Evolutionary conservation across 1,140 invertebrate species (phyloP).

Genomic region (Calosoma granatense): DNA sequence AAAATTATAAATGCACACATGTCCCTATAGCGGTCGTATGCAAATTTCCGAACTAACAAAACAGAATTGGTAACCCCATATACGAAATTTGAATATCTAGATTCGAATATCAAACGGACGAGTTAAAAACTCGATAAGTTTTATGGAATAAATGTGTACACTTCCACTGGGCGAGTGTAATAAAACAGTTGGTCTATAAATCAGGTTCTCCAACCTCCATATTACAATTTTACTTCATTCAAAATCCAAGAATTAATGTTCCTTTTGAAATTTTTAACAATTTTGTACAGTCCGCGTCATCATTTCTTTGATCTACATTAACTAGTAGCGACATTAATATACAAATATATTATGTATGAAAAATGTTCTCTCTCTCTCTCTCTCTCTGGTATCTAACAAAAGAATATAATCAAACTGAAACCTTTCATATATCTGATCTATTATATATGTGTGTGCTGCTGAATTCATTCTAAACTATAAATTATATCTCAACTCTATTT

Average conservation of each 20-base stretch:
- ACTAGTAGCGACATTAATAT: too few species aligned
- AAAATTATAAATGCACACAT: slow-evolving; percentile 6
- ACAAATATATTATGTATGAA: too few species aligned
- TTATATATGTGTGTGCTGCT: too few species aligned
- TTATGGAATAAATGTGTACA: neutral
- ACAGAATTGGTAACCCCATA: neutral
- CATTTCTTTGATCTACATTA: too few species aligned
- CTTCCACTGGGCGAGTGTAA: neutral
- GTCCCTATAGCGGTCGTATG: neutral
- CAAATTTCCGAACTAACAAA: neutral
- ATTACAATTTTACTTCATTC: slow-evolving; percentile 7
- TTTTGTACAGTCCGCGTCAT: neutral
- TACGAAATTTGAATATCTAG: slow-evolving; percentile 2
- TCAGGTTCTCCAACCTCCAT: slow-evolving; percentile 1
- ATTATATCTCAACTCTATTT: too few species aligned
- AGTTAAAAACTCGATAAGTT: neutral
- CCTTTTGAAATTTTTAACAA: neutral
- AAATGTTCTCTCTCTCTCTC: too few species aligned
- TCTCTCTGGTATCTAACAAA: too few species aligned
- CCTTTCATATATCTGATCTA: too few species aligned
- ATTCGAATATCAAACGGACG: neutral
- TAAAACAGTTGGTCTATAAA: slow-evolving; percentile 9
- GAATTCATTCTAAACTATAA: too few species aligned
- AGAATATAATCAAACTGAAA: too few species aligned
- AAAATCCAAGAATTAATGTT: slow-evolving; percentile 6